Evolutionary conservation across 2,113 vertebrate species (phyloP).

Genomic region (Tursiops truncatus): DNA sequence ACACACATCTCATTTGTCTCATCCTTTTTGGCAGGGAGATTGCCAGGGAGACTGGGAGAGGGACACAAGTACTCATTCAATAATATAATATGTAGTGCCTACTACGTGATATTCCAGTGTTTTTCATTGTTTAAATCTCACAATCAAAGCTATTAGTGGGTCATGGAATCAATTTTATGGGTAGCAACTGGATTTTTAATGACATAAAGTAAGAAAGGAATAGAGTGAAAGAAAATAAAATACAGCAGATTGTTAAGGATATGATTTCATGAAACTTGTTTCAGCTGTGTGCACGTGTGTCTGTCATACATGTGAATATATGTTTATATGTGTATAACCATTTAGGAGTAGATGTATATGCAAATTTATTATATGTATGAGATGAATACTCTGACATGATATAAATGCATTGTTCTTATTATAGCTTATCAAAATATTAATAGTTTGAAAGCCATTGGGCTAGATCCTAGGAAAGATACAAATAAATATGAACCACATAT

Average conservation of each 20-base stretch:
- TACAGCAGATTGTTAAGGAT: background rate
- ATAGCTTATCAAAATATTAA: background rate
- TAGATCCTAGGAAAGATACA: conserved; percentile 29
- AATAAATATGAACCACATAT: background rate
- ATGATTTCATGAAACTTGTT: background rate
- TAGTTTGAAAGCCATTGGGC: conserved; percentile 18
- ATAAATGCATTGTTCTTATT: conserved; percentile 18
- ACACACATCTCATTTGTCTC: background rate
- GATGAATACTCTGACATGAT: background rate
- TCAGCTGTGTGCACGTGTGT: background rate
- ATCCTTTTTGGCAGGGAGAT: conserved; percentile 6
- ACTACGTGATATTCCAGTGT: background rate
- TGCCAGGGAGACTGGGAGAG: background rate
- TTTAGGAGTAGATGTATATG: background rate
- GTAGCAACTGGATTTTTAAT: conserved; percentile 43
- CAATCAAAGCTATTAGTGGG: background rate
- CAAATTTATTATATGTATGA: background rate
- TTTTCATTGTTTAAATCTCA: background rate
- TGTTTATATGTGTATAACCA: background rate
- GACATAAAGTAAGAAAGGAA: background rate
- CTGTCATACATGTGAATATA: background rate
- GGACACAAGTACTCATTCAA: background rate
- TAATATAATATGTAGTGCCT: background rate
- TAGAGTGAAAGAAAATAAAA: conserved; percentile 14
- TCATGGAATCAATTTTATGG: conserved; percentile 9